phyloP scores from a whole-genome alignment of 1,140 invertebrate genomes.

The silkworm (Bombyx mori) region ASM3026992v2 NC_085127.1:4483001-4483500 shows the following conservation, averaged over 20 bases:
- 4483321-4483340: too few species aligned
- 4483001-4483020: conserved; percentile 4
- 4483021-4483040: conserved; percentile 6
- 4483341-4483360: too few species aligned
- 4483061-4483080: background rate
- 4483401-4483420: too few species aligned
- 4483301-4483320: too few species aligned
- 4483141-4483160: conserved; percentile 18
- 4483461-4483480: too few species aligned
- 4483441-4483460: too few species aligned
- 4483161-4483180: conserved; percentile 28
- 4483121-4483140: conserved; percentile 11
- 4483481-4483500: too few species aligned
- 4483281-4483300: conserved; percentile 15
- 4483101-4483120: conserved; percentile 16
- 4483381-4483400: too few species aligned
- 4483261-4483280: conserved; percentile 59
- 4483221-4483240: conserved; percentile 64
- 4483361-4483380: too few species aligned
- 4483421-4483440: too few species aligned
- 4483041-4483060: conserved; percentile 1
- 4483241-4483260: conserved; percentile 70
- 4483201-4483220: conserved; percentile 46
- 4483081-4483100: conserved; percentile 10
- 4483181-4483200: conserved; percentile 24